These are phyloP conservation scores for Gallinago paraguaiae DNA, from an alignment of 2,113 vertebrate species.

Conservation along the genomic window DNA sequence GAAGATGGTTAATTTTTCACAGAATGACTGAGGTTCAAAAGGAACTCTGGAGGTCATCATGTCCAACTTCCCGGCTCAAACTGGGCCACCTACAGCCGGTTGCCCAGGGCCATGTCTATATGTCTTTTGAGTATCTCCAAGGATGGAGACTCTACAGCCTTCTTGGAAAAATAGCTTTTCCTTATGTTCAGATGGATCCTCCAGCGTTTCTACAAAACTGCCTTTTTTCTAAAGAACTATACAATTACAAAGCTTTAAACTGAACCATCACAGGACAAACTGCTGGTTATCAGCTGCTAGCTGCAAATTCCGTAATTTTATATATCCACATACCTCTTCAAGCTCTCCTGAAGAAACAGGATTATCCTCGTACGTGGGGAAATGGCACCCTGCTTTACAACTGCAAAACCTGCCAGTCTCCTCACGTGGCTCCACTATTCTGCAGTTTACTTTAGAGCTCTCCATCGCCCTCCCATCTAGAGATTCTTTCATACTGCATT, in stretches of 20 bases:
- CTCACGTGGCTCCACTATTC: slow-evolving; percentile 80
- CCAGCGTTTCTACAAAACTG: slow-evolving; percentile 29
- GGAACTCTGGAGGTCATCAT: not conserved
- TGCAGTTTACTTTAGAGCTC: slow-evolving; percentile 78
- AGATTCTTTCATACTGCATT: slow-evolving; percentile 82
- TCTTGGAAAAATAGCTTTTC: not conserved
- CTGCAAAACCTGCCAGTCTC: slow-evolving; percentile 82
- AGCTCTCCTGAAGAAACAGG: slow-evolving; percentile 81
- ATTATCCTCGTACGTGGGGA: slow-evolving; percentile 82
- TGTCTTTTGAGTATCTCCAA: not conserved
- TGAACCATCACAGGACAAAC: slow-evolving; percentile 32
- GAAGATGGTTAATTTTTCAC: slow-evolving; percentile 32
- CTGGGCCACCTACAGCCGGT: not conserved
- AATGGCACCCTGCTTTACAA: slow-evolving; percentile 81
- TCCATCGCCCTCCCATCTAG: slow-evolving; percentile 73
- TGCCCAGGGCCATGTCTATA: not conserved
- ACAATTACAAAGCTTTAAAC: slow-evolving; percentile 1
- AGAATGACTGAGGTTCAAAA: slow-evolving; percentile 38
- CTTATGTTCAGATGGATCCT: slow-evolving; percentile 11
- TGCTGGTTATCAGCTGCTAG: slow-evolving; percentile 40
- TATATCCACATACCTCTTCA: slow-evolving; percentile 82
- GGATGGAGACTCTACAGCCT: not conserved
- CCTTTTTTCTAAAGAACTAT: slow-evolving; percentile 13
- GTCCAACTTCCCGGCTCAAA: not conserved
- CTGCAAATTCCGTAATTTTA: slow-evolving; percentile 38